Evolutionary conservation across 1,140 invertebrate species (phyloP).

Genomic region (Wasmannia auropunctata): DNA sequence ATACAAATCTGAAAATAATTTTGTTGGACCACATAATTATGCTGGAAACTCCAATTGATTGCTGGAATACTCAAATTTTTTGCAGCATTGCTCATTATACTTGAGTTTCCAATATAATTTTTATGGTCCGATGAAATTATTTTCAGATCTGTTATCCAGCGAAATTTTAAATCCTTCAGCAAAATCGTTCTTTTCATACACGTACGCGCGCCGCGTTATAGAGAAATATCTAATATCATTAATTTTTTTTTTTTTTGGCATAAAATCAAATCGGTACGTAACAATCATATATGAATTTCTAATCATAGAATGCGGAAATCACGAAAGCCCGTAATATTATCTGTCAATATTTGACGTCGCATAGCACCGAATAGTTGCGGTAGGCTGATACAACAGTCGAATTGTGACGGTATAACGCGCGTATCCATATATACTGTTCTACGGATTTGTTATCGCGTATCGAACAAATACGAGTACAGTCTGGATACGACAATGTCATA

Average conservation of each 20-base stretch:
- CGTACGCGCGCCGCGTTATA: neutral
- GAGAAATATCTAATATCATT: neutral
- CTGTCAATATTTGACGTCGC: constrained; percentile 31
- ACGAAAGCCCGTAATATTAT: constrained; percentile 23
- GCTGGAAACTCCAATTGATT: too few species aligned
- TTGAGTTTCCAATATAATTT: too few species aligned
- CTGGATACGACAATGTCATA: neutral
- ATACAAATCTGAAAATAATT: too few species aligned
- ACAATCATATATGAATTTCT: constrained; percentile 10
- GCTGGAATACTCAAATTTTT: too few species aligned
- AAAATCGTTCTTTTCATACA: too few species aligned
- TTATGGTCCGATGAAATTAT: too few species aligned
- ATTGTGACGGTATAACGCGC: neutral
- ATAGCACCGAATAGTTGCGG: constrained; percentile 32
- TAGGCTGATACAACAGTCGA: constrained; percentile 13
- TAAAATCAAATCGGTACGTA: neutral
- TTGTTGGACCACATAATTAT: too few species aligned
- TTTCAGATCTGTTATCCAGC: too few species aligned
- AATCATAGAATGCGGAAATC: constrained; percentile 35
- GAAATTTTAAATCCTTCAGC: too few species aligned
- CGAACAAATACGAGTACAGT: constrained; percentile 3
- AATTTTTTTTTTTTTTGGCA: neutral
- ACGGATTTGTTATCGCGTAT: constrained; percentile 25
- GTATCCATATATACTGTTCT: neutral
- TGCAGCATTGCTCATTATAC: too few species aligned